Base-by-base conservation (phyloP, 2,888 invertebrate genomes). In the Polydrusus cervinus region DNA sequence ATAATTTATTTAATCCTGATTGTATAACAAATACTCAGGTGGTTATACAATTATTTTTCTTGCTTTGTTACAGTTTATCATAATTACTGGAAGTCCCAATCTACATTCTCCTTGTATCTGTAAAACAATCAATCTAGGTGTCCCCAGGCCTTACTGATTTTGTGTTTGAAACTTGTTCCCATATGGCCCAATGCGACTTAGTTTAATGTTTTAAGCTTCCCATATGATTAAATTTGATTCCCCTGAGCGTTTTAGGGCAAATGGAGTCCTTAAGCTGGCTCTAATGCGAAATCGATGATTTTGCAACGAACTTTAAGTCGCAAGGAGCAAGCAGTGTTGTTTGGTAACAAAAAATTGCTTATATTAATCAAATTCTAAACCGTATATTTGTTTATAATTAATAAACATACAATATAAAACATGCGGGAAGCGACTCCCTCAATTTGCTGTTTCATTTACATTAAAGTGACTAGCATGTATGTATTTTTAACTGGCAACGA, bases 241-340 rank as follows among this genome's bases (percentile, higher is more conserved):
- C 47, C 45, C 11, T 14, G 14, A 30, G 62, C 47, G 38, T 65
- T 49, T 53, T 40, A 53, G 55, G 40, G 40, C 53, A 34, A 67
- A 43, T 40, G 67, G 53, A 38, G 67, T 53, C 67, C 20, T 65
- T 65, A 65, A 65, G 49, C 51, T 49, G 51, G 18, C 49, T 49
- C 65, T 67, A 67, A 67, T 67, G 53, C 55, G 20, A 53, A 67
- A 67, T 67, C 67, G 67, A 38, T 34, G 67, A 38, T 16, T 62
- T 45, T 45, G 62, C 62, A 47, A 30, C 62, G 38, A 60, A 60
- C 34, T 60, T 60, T 11, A 38, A 38, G 30, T 40, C 18, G 34
- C n/a, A 20, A 53, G 11, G 30, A 53, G 53, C n/a, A 20, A 53
- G 5, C 53, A 53, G 25, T 25, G 53, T 9, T n/a, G 53, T 18